Evolutionary conservation across 2,888 invertebrate species (phyloP), one percentile per base, ranked within the genome.

Genomic region (Drosophila leonis): DNA sequence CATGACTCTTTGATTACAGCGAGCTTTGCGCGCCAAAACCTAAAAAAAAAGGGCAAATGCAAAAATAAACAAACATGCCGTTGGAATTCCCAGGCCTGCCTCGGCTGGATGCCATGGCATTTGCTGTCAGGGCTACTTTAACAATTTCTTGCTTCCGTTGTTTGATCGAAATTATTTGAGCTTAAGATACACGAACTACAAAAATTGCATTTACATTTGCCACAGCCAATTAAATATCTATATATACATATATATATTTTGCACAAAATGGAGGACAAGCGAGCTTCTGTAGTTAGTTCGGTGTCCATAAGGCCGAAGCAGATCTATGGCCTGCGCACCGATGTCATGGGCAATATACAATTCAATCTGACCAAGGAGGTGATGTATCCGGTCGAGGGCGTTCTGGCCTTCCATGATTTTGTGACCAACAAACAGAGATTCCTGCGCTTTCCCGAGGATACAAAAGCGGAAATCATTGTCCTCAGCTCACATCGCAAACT

Each of bases 321-420:
- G 51, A 92, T 93, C 24, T 93, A 93, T 66, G 93, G 93, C 6
- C 61, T 93, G 39, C 90, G 93, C 18, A 89, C 85, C 1, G 91
- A 93, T 78, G 92, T 95, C 69, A 94, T 94, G 80, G 95, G 95
- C 65, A 97, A 97, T 92, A 95, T 95, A 8, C 95, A 96, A 90
- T 97, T 95, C 85, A 93, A 96, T 63, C 94, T 95, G 24, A 96
- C 96, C 88, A 95, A 96, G 31, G 97, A 97, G 90, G 94, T 97
- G 42, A 94, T 97, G 55, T 97, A 97, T 92, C 96, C 97, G 0
- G 96, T 96, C 35, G 97, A 97, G 59, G 95, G 96, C 57, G 96
- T 96, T 1, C 93, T 97, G 55, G 95, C 95, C 0, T 94, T 97
- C 69, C 97, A 97, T 84, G 96, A 97, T 91, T 95, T 95, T 91